A percentile compares a stretch with the other conserved stretches of the same genome.
phyloP scores from a whole-genome alignment of 2,113 vertebrate genomes.

The Suricata suricatta region DNA sequence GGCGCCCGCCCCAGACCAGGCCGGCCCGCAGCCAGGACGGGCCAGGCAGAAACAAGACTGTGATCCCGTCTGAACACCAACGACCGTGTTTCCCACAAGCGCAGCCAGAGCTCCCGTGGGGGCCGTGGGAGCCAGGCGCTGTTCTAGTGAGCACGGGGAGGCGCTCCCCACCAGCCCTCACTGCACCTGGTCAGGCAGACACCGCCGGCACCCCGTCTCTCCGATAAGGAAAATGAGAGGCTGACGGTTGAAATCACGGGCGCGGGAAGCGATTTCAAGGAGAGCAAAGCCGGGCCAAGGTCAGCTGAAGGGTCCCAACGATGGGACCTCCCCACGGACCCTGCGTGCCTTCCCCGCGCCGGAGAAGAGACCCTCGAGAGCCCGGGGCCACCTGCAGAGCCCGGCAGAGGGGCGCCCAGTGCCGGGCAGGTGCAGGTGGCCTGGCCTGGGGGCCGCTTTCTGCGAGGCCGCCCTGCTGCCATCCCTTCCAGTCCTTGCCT shows the following conservation, averaged over 20 bases:
- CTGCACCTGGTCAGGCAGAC: background rate
- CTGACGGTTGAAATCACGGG: background rate
- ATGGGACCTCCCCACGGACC: background rate
- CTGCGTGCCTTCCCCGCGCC: rapidly evolving
- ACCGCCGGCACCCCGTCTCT: background rate
- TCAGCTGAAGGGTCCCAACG: background rate
- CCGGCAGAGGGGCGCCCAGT: rapidly evolving
- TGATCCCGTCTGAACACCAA: background rate
- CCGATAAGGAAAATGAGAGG: background rate
- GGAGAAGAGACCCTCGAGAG: background rate
- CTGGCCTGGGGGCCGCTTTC: too few species aligned
- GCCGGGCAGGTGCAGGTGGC: rapidly evolving
- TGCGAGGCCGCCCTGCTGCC: too few species aligned
- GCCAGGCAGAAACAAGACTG: background rate
- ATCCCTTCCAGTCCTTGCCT: background rate
- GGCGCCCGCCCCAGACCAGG: background rate
- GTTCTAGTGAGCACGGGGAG: background rate
- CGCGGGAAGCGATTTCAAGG: background rate
- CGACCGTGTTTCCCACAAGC: background rate
- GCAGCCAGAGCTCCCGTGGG: too few species aligned
- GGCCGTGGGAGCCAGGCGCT: background rate
- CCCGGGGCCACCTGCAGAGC: background rate
- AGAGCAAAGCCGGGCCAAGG: background rate
- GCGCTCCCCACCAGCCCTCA: too few species aligned
- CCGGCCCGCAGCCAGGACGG: background rate